These are phyloP conservation scores for Eilema caniola DNA, from an alignment of 2,888 invertebrate species.

Conservation along the genomic window DNA sequence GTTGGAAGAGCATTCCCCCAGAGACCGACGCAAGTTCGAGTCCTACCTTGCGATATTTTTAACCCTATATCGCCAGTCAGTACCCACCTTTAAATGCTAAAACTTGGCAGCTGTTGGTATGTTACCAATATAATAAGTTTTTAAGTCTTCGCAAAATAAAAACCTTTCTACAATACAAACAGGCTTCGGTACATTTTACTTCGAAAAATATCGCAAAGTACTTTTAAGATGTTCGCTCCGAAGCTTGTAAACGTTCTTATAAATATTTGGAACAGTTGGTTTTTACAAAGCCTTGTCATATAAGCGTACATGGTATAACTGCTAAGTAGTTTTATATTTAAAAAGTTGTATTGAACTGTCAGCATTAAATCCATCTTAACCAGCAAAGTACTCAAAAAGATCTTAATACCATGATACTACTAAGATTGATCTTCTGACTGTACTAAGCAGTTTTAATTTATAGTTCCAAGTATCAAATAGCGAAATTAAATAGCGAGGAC, in stretches of 20 bases:
- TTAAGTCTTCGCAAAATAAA: not conserved
- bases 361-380: too few relatives aligned
- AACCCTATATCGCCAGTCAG: not conserved
- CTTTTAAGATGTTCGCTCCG: not conserved
- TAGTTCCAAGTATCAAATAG: too few relatives aligned
- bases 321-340: too few relatives aligned
- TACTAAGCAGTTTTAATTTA: too few relatives aligned
- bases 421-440: too few relatives aligned
- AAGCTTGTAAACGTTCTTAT: not conserved
- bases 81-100: not conserved
- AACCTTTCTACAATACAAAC: not conserved
- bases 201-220: slow-evolving; percentile 4
- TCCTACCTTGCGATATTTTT: not conserved
- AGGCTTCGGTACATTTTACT: not conserved
- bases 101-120: not conserved
- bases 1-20: too few relatives aligned
- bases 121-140: not conserved
- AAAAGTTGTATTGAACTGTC: too few relatives aligned
- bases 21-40: not conserved
- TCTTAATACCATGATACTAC: too few relatives aligned
- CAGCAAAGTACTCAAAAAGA: too few relatives aligned
- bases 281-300: not conserved
- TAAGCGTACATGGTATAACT: too few relatives aligned
- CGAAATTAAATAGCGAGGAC: too few relatives aligned
- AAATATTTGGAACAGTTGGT: not conserved